Conservation (phyloP, 2,113 vertebrate species). For the Nothoprocta pentlandii region DNA sequence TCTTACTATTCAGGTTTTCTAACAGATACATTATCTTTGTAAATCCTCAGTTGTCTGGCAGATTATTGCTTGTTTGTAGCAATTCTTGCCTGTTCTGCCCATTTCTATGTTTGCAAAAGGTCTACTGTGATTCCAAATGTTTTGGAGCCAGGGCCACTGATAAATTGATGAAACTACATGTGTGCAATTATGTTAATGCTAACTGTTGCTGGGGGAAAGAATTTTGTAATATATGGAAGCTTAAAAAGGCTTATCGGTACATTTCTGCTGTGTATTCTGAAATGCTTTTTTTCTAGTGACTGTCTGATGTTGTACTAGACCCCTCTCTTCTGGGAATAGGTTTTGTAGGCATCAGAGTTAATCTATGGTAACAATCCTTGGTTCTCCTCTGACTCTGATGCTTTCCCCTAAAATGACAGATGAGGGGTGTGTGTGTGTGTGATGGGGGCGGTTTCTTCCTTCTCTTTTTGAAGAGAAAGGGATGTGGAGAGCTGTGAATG, state of each 20-base stretch:
- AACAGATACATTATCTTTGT: too few species aligned
- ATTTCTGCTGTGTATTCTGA: not conserved
- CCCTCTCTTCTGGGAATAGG: too few species aligned
- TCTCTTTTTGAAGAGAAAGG: too few species aligned
- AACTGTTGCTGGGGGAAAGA: not conserved
- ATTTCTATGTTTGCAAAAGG: not conserved
- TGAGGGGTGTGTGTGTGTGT: too few species aligned
- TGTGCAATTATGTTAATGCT: not conserved
- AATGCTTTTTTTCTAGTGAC: not conserved
- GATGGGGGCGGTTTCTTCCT: too few species aligned
- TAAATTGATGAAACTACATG: not conserved
- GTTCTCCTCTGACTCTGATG: too few species aligned
- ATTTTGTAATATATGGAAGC: accelerated
- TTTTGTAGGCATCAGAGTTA: too few species aligned
- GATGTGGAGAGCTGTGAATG: too few species aligned
- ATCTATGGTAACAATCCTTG: too few species aligned
- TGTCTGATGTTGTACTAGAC: too few species aligned
- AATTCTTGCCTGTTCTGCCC: not conserved
- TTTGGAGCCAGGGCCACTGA: not conserved
- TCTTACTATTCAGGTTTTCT: not conserved
- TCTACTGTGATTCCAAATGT: not conserved
- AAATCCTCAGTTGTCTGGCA: not conserved
- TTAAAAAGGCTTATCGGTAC: not conserved
- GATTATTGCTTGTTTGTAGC: not conserved
- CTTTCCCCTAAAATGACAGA: too few species aligned